Conservation (phyloP, 2,113 vertebrate species). For the Myiagra hebetior region DNA sequence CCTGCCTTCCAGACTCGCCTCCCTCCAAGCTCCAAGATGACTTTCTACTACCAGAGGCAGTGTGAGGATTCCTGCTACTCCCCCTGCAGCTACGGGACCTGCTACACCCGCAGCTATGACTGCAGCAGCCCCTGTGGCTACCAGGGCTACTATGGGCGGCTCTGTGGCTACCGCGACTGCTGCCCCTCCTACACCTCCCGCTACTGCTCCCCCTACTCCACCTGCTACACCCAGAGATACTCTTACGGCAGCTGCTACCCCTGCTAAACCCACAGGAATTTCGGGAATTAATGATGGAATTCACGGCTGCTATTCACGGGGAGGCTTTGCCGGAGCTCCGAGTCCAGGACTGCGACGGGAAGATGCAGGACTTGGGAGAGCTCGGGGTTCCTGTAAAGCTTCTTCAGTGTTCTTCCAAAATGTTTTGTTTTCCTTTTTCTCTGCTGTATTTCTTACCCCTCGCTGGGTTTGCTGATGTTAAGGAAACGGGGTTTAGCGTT, state of each 20-base stretch:
- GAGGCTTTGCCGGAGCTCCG: not conserved
- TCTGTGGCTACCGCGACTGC: not conserved
- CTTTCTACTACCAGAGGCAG: conserved; percentile 12
- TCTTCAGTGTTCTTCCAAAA: not conserved
- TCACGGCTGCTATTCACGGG: fast-evolving
- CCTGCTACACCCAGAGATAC: not conserved
- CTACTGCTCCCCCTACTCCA: not conserved
- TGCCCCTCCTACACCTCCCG: not conserved
- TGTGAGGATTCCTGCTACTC: not conserved
- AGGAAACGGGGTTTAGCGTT: fast-evolving
- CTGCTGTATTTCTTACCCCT: not conserved
- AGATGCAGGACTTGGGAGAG: not conserved
- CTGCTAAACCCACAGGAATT: not conserved
- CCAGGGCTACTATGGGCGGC: not conserved
- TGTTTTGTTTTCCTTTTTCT: not conserved
- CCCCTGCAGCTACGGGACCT: not conserved
- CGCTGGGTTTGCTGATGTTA: not conserved
- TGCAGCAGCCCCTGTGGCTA: not conserved
- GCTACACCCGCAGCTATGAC: not conserved
- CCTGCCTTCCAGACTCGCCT: not conserved
- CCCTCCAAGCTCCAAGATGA: not conserved
- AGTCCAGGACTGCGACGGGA: not conserved
- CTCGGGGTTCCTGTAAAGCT: not conserved
- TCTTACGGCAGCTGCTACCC: not conserved
- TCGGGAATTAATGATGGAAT: not conserved